Percentiles rank a stretch among this genome's conserved stretches.
Evolutionary conservation across 1,140 invertebrate genomes (phyloP).

Genomic region (Gryllus bimaculatus): DNA sequence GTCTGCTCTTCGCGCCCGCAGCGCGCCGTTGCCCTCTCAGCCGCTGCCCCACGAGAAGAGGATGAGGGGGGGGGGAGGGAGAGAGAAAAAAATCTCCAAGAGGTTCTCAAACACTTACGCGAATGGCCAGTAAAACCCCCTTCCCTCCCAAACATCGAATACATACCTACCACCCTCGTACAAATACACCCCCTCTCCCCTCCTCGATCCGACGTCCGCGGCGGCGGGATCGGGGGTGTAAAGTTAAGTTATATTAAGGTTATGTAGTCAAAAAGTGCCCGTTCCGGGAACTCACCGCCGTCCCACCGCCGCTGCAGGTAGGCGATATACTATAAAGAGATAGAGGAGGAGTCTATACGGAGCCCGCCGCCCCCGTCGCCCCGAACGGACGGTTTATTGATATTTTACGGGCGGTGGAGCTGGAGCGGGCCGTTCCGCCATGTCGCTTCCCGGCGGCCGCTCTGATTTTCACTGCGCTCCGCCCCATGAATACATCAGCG

Average conservation of each 20-base stretch:
- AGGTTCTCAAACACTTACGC: background rate
- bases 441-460: background rate
- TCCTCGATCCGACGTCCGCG: too few species aligned
- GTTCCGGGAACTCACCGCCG: background rate
- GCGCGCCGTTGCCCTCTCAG: background rate
- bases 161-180: background rate
- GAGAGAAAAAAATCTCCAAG: background rate
- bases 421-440: background rate
- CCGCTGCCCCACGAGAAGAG: background rate
- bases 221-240: background rate
- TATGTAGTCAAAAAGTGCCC: background rate
- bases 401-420: background rate
- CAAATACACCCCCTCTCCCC: background rate
- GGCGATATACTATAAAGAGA: background rate
- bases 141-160: background rate
- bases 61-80: background rate
- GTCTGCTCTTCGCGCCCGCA: background rate
- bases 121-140: background rate
- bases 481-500: background rate
- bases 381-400: background rate
- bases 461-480: background rate
- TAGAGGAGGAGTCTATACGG: background rate
- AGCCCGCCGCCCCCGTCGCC: background rate
- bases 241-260: slow-evolving; percentile 6
- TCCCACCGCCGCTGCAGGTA: background rate